Evolutionary conservation across 2,888 invertebrate genomes (phyloP).

Genomic region (Elysia crispata): DNA sequence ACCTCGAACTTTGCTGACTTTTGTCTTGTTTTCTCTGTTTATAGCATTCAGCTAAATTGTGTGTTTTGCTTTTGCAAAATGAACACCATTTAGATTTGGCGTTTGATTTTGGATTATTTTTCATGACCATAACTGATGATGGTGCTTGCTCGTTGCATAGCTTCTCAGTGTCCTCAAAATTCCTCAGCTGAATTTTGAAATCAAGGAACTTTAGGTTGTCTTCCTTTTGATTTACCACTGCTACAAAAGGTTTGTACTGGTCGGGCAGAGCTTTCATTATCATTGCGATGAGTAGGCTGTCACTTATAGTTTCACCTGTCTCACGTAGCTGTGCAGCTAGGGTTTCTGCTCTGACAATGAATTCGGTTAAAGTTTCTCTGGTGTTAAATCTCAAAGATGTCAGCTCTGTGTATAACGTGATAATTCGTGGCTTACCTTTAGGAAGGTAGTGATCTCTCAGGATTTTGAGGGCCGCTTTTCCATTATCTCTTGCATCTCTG

Average conservation of each 20-base stretch:
- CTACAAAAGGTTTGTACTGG: slow-evolving; percentile 45
- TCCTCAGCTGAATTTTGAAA: neutral
- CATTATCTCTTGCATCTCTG: slow-evolving; percentile 56
- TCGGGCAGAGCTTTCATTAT: slow-evolving; percentile 50
- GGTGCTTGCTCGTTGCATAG: neutral
- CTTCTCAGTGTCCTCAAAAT: neutral
- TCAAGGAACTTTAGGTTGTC: neutral
- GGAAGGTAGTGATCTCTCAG: slow-evolving; percentile 51
- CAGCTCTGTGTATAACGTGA: slow-evolving; percentile 52
- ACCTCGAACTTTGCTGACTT: neutral
- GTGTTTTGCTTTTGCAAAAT: neutral
- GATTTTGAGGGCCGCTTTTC: slow-evolving; percentile 53
- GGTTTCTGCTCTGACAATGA: slow-evolving; percentile 44
- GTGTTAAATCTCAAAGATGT: slow-evolving; percentile 43
- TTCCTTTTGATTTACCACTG: slow-evolving; percentile 46
- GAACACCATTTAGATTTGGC: neutral
- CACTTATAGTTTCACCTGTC: slow-evolving; percentile 50
- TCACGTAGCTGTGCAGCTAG: slow-evolving; percentile 35
- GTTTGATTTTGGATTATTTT: neutral
- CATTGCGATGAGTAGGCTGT: slow-evolving; percentile 54
- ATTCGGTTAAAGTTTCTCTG: slow-evolving; percentile 46
- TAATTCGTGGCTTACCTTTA: slow-evolving; percentile 51
- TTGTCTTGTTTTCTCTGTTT: neutral
- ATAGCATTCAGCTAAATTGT: neutral
- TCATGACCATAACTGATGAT: neutral